Base-by-base conservation (phyloP, 2,888 invertebrate genomes). In the Eupithecia subfuscata region DNA sequence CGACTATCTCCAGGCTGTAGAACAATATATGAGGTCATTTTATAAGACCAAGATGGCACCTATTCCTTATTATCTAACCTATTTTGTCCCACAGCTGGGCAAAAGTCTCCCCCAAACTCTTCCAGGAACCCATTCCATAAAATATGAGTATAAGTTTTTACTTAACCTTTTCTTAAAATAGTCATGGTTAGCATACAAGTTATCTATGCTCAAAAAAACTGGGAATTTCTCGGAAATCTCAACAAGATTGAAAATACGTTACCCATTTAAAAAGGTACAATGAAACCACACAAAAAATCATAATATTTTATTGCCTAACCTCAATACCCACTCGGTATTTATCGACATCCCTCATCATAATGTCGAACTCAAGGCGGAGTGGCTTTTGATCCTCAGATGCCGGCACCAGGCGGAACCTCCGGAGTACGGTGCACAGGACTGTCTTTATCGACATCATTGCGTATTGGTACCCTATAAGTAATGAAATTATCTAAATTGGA, bases 371-470 rank as follows among this genome's bases (percentile, higher is more conserved):
- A 7, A 67, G 65, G n/a, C 37, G 18, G 11, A 37, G 65, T 12
- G n/a, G 65, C n/a, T 37, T 34, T 37, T 18, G 40, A n/a, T 9
- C n/a, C 12, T 12, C 37, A 1, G 65, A 34, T 4, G 40, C 65
- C 37, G 40, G 65, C 65, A n/a, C 11, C 34, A 64, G 64, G 34
- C 64, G 64, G 18, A 16, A 64, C 22, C 34, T 30, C 3, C 34
- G 30, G 16, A 64, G 64, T 34, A 64, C 30, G 18, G 34, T 64
- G 30, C 30, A 64, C 12, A 64, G 64, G 7, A 64, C 64, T 11
- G 64, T 64, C 9, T 64, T 64, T 64, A 64, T 34, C 22, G 64
- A 64, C 64, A 64, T 34, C 64, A 64, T 64, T 34, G 64, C 64
- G 18, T 64, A 64, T 30, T 64, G 30, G 18, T 30, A 34, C 7